phyloP scores from a whole-genome alignment of 2,797 vertebrate genomes.

The Tragelaphus oryx region DNA sequence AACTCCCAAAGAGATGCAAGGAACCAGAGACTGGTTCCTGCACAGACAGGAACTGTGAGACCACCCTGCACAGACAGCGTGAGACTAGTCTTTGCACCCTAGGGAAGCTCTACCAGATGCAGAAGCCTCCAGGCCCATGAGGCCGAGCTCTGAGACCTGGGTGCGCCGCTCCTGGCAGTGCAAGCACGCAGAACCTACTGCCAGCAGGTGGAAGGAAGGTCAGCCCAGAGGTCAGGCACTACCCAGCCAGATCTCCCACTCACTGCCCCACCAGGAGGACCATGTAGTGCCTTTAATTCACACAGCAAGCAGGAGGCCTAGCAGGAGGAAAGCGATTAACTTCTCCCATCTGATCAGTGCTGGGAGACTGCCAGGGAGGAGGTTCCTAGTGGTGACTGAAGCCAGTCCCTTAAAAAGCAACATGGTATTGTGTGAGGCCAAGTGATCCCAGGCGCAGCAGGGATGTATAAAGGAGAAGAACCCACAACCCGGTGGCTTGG shows the following conservation, averaged over 20 bases:
- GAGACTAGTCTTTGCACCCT: neutral
- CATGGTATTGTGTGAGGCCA: neutral
- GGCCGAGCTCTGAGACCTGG: neutral
- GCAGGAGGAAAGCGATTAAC: conserved; percentile 42
- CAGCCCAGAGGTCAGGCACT: neutral
- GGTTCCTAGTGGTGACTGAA: neutral
- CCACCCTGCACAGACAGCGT: neutral
- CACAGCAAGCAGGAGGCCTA: neutral
- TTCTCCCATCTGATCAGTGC: neutral
- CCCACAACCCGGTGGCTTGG: rapidly evolving
- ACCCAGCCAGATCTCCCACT: rapidly evolving
- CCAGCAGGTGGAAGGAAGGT: neutral
- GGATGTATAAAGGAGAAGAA: neutral
- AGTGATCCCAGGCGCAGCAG: neutral
- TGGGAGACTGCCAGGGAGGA: conserved; percentile 45
- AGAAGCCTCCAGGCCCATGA: rapidly evolving
- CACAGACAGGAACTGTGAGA: neutral
- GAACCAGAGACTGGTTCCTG: no score
- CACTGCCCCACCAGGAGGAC: conserved; percentile 3
- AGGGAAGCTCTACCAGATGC: neutral
- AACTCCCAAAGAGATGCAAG: neutral
- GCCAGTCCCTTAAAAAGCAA: neutral
- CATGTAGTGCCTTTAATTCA: neutral
- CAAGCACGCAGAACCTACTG: rapidly evolving
- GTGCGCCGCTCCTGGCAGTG: rapidly evolving